Evolutionary conservation across 2,888 invertebrate species (phyloP).

Genomic region (Physocephala rufipes): DNA sequence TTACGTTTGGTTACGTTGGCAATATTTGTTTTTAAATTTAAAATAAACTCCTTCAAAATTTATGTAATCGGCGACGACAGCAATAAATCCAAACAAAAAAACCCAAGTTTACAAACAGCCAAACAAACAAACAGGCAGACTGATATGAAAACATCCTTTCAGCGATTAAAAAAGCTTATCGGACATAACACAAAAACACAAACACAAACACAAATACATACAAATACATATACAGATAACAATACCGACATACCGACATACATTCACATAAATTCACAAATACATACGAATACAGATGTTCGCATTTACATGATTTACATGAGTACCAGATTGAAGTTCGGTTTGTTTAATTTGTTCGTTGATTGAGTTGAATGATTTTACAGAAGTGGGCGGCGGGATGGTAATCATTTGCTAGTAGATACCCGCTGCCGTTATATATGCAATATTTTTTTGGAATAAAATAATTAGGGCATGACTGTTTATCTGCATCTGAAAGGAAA

Average conservation of each 20-base stretch:
- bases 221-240: not conserved
- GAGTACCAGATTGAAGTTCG: not conserved
- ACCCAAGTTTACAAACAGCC: not conserved
- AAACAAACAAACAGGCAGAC: not conserved
- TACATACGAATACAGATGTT: too few relatives aligned
- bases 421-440: not conserved
- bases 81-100: not conserved
- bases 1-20: not conserved
- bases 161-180: slow-evolving; percentile 11
- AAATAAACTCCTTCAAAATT: slow-evolving; percentile 23
- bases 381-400: not conserved
- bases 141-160: slow-evolving; percentile 1
- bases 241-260: too few relatives aligned
- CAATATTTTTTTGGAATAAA: too few relatives aligned
- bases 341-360: slow-evolving; percentile 15
- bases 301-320: too few relatives aligned
- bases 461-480: not conserved
- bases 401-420: not conserved
- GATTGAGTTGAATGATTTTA: slow-evolving; percentile 14
- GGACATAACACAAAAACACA: not conserved
- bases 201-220: not conserved
- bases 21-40: slow-evolving; percentile 23
- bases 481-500: not conserved
- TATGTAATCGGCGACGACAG: not conserved
- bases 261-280: too few relatives aligned